Conservation (phyloP, 2,888 invertebrate genomes). For the Xylota sylvarum region DNA sequence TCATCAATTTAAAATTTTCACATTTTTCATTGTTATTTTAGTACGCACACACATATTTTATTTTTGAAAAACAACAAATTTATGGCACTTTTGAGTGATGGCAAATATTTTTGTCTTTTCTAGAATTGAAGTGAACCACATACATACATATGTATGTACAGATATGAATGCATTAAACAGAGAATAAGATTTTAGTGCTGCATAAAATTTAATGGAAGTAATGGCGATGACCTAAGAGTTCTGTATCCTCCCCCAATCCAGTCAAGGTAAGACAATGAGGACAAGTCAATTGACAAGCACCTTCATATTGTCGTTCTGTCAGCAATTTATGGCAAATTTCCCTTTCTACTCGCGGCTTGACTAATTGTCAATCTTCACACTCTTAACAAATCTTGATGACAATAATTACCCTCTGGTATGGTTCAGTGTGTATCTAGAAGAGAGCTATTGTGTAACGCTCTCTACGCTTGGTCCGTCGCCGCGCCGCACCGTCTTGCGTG, state of each 20-base stretch:
- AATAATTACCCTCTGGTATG: not conserved
- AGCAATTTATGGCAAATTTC: not conserved
- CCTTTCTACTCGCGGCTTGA: not conserved
- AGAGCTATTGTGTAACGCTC: constrained; percentile 40
- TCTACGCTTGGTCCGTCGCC: constrained; percentile 14
- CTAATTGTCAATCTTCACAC: constrained; percentile 25
- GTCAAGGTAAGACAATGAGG: constrained; percentile 51
- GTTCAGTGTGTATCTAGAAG: not conserved
- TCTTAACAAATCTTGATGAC: constrained; percentile 6
- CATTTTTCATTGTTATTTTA: constrained; percentile 71
- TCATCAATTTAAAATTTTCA: constrained; percentile 71
- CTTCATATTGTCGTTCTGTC: not conserved
- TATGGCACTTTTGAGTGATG: constrained; percentile 73
- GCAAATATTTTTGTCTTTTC: constrained; percentile 57
- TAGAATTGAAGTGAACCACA: constrained; percentile 32
- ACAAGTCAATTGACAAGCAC: not conserved
- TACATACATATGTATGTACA: not conserved
- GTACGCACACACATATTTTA: constrained; percentile 48
- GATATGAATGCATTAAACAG: constrained; percentile 3
- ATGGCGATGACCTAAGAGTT: constrained; percentile 62
- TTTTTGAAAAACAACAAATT: constrained; percentile 40
- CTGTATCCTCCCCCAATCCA: constrained; percentile 33
- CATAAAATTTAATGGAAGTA: constrained; percentile 48
- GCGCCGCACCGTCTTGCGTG: constrained; percentile 45
- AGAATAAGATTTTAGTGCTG: constrained; percentile 42